Conservation (phyloP, 2,113 vertebrate species). For the Glaucomys volans region DNA sequence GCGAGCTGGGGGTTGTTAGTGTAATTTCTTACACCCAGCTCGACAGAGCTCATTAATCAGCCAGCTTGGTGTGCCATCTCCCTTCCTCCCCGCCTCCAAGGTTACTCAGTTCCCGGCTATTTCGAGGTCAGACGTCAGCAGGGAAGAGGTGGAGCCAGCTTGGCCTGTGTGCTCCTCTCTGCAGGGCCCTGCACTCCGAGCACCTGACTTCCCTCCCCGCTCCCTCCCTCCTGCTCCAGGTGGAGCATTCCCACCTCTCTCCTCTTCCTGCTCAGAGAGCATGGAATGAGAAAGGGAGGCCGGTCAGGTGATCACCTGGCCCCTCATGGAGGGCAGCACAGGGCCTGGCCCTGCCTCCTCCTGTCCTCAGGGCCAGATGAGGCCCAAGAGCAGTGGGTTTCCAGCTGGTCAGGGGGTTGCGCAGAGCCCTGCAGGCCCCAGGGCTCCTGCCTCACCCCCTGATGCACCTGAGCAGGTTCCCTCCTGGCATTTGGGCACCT, state of each 20-base stretch:
- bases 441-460: background rate
- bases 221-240: background rate
- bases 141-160: constrained; percentile 49
- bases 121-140: constrained; percentile 68
- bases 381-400: constrained; percentile 42
- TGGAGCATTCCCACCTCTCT: constrained; percentile 49
- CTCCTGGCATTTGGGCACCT: background rate
- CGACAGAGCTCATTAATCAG: constrained; percentile 57
- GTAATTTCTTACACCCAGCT: background rate
- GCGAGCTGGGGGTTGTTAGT: background rate
- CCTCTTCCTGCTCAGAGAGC: constrained; percentile 71
- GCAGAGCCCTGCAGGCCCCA: constrained; percentile 31
- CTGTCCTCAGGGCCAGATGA: background rate
- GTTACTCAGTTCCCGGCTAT: constrained; percentile 56
- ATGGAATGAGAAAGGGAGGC: constrained; percentile 69
- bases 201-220: constrained; percentile 58
- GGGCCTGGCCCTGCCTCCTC: background rate
- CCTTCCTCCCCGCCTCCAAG: constrained; percentile 59
- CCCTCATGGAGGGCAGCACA: constrained; percentile 18
- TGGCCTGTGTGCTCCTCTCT: constrained; percentile 62
- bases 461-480: background rate
- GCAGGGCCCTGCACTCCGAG: constrained; percentile 76
- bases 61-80: background rate
- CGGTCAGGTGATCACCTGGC: constrained; percentile 78
- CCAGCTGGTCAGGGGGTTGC: constrained; percentile 1